phyloP scores from a whole-genome alignment of 2,113 vertebrate species.

The Spilogale gracilis region DNA sequence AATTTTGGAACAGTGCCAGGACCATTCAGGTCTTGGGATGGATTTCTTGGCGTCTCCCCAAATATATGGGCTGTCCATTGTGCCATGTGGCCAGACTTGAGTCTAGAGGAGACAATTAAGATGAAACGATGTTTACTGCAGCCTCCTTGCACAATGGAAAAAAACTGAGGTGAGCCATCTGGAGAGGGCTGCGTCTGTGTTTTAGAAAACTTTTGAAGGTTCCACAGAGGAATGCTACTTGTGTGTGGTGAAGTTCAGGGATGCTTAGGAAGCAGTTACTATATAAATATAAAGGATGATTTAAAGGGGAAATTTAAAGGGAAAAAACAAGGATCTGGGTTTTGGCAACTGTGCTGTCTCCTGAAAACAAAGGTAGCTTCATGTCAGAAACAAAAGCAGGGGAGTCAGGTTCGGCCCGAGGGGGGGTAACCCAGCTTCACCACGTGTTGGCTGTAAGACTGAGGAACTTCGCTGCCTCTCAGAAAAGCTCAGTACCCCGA shows the following conservation, averaged over 20 bases:
- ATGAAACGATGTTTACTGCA: constrained; percentile 59
- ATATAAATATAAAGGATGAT: neutral
- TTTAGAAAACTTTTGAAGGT: neutral
- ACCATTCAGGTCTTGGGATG: constrained; percentile 59
- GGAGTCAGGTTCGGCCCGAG: neutral
- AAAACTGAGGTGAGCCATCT: neutral
- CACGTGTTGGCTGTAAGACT: neutral
- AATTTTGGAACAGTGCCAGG: constrained; percentile 57
- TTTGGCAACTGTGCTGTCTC: neutral
- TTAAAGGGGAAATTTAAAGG: neutral
- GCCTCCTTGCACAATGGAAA: constrained; percentile 41
- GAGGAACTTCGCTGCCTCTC: neutral
- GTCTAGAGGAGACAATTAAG: constrained; percentile 64
- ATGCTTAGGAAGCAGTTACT: constrained; percentile 40
- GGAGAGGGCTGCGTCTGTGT: neutral
- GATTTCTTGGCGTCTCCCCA: constrained; percentile 60
- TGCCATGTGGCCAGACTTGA: constrained; percentile 65
- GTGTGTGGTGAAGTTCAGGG: neutral
- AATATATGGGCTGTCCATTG: constrained; percentile 44
- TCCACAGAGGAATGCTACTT: neutral
- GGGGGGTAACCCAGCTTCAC: neutral
- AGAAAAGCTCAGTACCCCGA: neutral
- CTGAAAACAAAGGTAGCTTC: neutral
- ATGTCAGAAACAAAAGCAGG: neutral
- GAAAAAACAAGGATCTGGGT: neutral